Evolutionary conservation across 2,113 vertebrate species (phyloP).

Genomic region (Melozone crissalis): DNA sequence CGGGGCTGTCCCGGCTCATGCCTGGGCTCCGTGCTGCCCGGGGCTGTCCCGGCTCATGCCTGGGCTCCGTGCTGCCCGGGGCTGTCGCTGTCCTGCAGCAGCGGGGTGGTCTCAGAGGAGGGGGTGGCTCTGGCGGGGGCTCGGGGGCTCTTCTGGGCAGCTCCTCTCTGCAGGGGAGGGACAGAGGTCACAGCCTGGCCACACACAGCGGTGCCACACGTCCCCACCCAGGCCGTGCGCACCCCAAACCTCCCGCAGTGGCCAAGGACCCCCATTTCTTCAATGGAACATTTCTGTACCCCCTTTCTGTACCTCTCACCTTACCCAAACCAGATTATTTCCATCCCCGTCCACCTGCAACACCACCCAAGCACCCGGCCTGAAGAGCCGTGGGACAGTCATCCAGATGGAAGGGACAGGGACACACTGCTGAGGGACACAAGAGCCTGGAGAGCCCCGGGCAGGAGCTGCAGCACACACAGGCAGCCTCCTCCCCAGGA

Average conservation of each 20-base stretch:
- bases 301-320: not conserved
- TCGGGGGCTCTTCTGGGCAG: not conserved
- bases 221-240: fast-evolving
- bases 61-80: not conserved
- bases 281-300: not conserved
- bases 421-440: not conserved
- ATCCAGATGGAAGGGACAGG: not conserved
- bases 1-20: too few relatives aligned
- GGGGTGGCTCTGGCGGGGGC: fast-evolving
- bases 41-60: not conserved
- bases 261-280: not conserved
- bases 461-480: not conserved
- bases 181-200: not conserved
- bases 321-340: fast-evolving
- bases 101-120: not conserved
- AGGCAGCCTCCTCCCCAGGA: not conserved
- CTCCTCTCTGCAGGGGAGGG: not conserved
- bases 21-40: not conserved
- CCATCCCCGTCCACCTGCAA: not conserved
- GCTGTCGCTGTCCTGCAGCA: not conserved
- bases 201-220: fast-evolving
- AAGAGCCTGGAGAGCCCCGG: not conserved
- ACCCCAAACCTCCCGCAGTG: fast-evolving
- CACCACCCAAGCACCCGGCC: not conserved
- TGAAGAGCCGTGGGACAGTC: not conserved